Conservation (phyloP, 2,888 invertebrate genomes). For the Acronicta alni region DNA sequence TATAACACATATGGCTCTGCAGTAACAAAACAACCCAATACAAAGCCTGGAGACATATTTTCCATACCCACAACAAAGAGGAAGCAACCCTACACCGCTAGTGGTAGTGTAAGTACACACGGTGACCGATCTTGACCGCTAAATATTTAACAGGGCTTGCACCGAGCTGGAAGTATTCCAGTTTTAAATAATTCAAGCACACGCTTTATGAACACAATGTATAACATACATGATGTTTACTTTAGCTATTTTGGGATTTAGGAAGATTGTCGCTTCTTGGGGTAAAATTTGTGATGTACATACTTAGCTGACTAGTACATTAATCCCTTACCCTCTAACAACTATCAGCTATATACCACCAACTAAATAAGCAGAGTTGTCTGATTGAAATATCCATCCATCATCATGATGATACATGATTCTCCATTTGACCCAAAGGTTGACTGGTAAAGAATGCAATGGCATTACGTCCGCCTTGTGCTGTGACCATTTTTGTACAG, state of each 20-base stretch:
- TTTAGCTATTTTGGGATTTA: conserved; percentile 9
- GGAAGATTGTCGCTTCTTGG: conserved; percentile 1
- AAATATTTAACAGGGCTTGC: conserved; percentile 12
- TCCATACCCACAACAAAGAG: background rate
- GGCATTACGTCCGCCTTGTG: too few species aligned
- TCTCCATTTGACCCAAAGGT: too few species aligned
- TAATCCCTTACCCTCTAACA: too few species aligned
- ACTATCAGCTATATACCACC: too few species aligned
- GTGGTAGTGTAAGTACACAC: background rate
- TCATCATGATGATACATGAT: too few species aligned
- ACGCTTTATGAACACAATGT: conserved; percentile 15
- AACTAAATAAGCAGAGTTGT: too few species aligned
- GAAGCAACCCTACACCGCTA: conserved; percentile 3
- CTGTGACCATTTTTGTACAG: too few species aligned
- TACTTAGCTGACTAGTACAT: too few species aligned
- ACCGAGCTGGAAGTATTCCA: conserved; percentile 5
- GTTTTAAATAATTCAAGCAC: conserved; percentile 27
- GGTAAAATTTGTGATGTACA: background rate
- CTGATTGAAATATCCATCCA: too few species aligned
- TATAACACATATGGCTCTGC: background rate
- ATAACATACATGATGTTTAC: conserved; percentile 8
- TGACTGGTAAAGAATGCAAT: too few species aligned
- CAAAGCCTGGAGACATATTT: background rate
- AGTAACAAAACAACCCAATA: background rate
- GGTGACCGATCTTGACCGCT: conserved; percentile 20